Evolutionary conservation across 2,797 vertebrate species (phyloP), one percentile per base, ranked within the genome.

Genomic region (Gambusia yucatana): DNA sequence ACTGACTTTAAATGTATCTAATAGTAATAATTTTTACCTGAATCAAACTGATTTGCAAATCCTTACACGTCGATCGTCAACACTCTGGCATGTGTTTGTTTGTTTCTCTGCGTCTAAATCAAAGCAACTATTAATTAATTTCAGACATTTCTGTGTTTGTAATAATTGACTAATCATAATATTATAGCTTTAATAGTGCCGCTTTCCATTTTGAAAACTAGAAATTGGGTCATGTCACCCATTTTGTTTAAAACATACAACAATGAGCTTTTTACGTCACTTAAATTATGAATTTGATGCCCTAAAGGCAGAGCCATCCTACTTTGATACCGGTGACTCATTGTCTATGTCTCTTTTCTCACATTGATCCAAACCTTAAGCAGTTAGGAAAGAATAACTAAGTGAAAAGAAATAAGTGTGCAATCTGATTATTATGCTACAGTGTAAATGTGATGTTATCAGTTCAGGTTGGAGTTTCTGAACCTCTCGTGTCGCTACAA

Each of bases 311-410:
- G 63, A 84, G 79, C 75, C 39, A 50, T 47, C 61, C 43, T 41
- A 36, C 39, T 44, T 77, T 39, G 43, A 83, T 59, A 83, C 52
- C 63, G 75, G 44, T 72, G 50, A 83, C 55, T 88, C 61, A 63
- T 43, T 72, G 20, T 20, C 50, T n/a, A 59, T 72, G n/a, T 77
- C 41, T 77, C 1, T 6, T 73, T 81, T 78, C 82, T 70, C 50
- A 77, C 22, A 74, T 25, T 61, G 33, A 41, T 76, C 76, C 7
- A 80, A 79, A 82, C 76, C 39, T 36, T 4, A 25, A 79, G 74
- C 80, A 76, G 73, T 74, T 59, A 65, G 70, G 47, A 69, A 82
- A 77, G 70, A 84, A 57, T 76, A 78, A 79, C 80, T 44, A 83
- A 77, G 55, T 50, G 28, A 28, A 77, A 57, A 28, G 0, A 76